phyloP scores from a whole-genome alignment of 2,113 vertebrate genomes.

The Cairina moschata region DNA sequence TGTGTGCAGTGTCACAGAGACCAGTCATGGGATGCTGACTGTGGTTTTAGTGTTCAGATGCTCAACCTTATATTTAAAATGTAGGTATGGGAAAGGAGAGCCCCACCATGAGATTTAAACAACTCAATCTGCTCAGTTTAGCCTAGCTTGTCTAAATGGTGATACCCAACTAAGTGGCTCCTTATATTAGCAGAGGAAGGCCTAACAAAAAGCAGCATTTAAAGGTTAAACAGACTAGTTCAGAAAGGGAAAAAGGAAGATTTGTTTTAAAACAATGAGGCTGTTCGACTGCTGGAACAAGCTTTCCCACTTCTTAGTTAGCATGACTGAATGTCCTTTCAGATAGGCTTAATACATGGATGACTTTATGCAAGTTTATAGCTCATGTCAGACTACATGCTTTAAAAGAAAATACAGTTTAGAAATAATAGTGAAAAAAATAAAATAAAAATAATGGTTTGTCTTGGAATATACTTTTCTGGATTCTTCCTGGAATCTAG shows the following conservation, averaged over 20 bases:
- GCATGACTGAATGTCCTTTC: not conserved
- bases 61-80: not conserved
- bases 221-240: not conserved
- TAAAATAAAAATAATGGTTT: not conserved
- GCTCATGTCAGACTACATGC: not conserved
- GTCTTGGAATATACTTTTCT: not conserved
- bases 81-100: not conserved
- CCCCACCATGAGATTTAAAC: not conserved
- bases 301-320: not conserved
- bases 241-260: not conserved
- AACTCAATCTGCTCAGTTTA: not conserved
- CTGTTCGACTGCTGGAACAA: not conserved
- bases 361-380: not conserved
- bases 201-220: not conserved
- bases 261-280: not conserved
- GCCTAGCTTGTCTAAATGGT: not conserved
- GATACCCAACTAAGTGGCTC: not conserved
- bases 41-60: not conserved
- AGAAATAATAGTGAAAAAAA: not conserved
- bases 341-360: not conserved
- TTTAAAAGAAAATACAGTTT: not conserved
- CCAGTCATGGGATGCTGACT: not conserved
- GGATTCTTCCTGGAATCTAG: not conserved
- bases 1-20: not conserved
- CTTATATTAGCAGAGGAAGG: not conserved